Percentiles rank a stretch among this genome's conserved stretches.
Evolutionary conservation across 1,140 invertebrate genomes (phyloP).

Genomic region (Tetramorium alpestre): DNA sequence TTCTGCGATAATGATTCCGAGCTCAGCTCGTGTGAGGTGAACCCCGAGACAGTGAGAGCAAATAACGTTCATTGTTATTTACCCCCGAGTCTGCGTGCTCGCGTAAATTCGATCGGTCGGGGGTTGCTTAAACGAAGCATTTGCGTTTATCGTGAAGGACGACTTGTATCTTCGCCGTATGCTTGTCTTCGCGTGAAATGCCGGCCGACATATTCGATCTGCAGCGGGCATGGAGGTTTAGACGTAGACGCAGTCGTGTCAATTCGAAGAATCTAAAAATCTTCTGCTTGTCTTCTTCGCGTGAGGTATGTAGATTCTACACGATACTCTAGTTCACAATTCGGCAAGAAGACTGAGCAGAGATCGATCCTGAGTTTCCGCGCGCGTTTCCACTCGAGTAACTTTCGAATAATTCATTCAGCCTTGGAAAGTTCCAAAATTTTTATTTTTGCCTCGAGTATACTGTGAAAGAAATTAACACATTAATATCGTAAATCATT

Average conservation of each 20-base stretch:
- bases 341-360: background rate
- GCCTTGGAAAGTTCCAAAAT: background rate
- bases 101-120: background rate
- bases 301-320: background rate
- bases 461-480: background rate
- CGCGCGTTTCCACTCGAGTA: background rate
- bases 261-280: background rate
- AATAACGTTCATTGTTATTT: conserved; percentile 41
- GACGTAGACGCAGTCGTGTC: background rate
- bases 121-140: conserved; percentile 6
- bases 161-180: background rate
- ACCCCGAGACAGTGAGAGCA: background rate
- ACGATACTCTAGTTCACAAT: background rate
- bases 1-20: conserved; percentile 13
- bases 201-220: background rate
- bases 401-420: background rate
- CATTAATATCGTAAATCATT: too few relatives aligned
- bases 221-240: background rate
- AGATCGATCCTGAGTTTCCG: background rate
- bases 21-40: background rate
- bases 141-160: conserved; percentile 20
- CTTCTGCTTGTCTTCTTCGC: conserved; percentile 1
- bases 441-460: background rate
- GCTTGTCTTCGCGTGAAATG: background rate
- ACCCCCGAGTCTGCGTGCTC: conserved; percentile 10